Base-by-base conservation (phyloP, 2,797 vertebrate species). In the Platyrinchus mystaceus region DNA sequence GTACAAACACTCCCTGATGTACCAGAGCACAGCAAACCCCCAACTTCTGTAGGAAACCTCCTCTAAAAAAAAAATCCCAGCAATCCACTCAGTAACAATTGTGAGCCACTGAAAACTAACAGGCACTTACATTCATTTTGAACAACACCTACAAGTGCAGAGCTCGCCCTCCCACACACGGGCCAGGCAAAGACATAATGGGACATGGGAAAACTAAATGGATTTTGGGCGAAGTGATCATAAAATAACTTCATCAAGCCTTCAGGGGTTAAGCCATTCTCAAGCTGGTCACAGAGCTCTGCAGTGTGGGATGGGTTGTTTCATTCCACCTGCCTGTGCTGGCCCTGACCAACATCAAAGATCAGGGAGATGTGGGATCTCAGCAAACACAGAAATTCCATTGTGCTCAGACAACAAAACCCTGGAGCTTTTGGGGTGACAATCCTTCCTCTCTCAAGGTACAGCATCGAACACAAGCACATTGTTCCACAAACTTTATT, bases 1-100 rank as follows among this genome's bases (percentile, higher is more conserved):
- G 50, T 3, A 32, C 16, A 50, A 87, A 71, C 6, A 9, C 30
- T 26, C 59, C 10, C 20, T 26, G 9, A 22, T 0, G 0, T 3
- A 5, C 2, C 7, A 36, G 23, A 43, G 63, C 53, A 16, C 39
- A 23, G 36, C 11, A 76, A 44, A 83, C n/a, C 8, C 34, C 22
- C 49, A 17, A 14, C 16, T 76, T 27, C 41, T 39, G 32, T 2
- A 9, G 28, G 52, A 62, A 85, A 30, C 14, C 56, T 39, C 0
- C 0, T 24, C 56, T 10, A 44, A 44, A 46, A 9, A 78, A 83
- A 74, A 27, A n/a, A 52, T 15, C 56, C 24, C 30, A 32, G 17
- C 18, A 58, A 41, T 37, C 7, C 9, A 3, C 79, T 60, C 66
- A 3, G 0, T 37, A 56, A 24, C 30, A 12, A 34, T 12, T 10